A percentile compares a stretch with the other conserved stretches of the same genome.
Evolutionary conservation across 2,797 vertebrate genomes (phyloP).

Genomic region (Pseudotriccus pelzelni): DNA sequence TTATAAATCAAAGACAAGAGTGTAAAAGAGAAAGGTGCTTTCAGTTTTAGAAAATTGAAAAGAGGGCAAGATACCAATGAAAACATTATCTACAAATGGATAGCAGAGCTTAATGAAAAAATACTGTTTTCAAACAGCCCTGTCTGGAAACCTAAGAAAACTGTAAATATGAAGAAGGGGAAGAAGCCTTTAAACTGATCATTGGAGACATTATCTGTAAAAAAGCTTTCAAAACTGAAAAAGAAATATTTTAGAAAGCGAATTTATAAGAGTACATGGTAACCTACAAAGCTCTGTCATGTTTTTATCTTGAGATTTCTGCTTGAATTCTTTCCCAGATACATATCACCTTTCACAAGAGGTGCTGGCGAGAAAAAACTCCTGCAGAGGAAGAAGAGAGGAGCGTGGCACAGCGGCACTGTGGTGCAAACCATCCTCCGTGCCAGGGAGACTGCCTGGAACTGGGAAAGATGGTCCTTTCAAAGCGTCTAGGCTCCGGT

Average conservation of each 20-base stretch:
- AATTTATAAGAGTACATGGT: neutral
- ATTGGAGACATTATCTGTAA: neutral
- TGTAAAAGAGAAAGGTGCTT: slow-evolving; percentile 1
- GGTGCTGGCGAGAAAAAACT: neutral
- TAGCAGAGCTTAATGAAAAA: slow-evolving; percentile 34
- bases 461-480: neutral
- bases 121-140: neutral
- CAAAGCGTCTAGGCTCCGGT: neutral
- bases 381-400: neutral
- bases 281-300: neutral
- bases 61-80: neutral
- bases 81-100: neutral
- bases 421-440: accelerated
- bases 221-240: neutral
- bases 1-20: slow-evolving; percentile 27
- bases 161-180: slow-evolving; percentile 15
- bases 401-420: accelerated
- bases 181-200: neutral
- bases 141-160: neutral
- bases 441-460: neutral
- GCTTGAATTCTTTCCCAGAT: neutral
- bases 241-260: neutral
- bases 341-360: neutral
- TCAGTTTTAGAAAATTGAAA: slow-evolving; percentile 10
- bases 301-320: slow-evolving; percentile 19